These are phyloP conservation scores for Megaptera novaeangliae DNA, from an alignment of 2,113 vertebrate genomes.

Conservation along the genomic window DNA sequence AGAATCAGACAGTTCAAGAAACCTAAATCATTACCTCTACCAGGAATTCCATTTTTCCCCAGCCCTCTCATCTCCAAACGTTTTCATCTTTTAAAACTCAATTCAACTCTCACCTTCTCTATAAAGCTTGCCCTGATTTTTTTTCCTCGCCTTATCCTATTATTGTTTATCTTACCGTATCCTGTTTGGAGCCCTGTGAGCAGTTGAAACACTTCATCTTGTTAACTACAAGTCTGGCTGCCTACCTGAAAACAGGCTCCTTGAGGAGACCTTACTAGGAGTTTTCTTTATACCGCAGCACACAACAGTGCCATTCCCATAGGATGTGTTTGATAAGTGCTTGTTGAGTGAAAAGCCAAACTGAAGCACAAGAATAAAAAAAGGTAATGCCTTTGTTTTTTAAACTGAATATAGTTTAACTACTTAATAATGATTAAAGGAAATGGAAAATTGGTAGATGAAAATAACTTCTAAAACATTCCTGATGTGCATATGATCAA, in stretches of 20 bases:
- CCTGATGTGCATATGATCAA: slow-evolving; percentile 1
- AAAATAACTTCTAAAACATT: slow-evolving; percentile 45
- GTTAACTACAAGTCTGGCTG: neutral
- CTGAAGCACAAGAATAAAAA: neutral
- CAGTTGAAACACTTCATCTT: neutral
- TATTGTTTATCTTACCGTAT: neutral
- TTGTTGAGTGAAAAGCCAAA: neutral
- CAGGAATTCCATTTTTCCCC: neutral
- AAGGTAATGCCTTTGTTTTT: neutral
- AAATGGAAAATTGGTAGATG: slow-evolving; percentile 21
- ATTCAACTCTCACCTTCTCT: neutral
- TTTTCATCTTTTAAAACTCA: neutral
- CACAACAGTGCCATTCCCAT: neutral
- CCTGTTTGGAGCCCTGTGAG: neutral
- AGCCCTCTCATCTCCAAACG: neutral
- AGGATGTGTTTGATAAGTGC: neutral
- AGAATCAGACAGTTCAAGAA: neutral
- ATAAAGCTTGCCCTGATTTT: neutral
- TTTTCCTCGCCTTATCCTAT: neutral
- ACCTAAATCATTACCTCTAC: neutral
- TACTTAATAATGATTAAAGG: neutral
- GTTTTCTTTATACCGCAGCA: neutral
- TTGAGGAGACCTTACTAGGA: neutral
- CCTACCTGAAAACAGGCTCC: neutral
- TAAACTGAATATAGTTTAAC: slow-evolving; percentile 14